These are phyloP conservation scores for Eueides isabella DNA, from an alignment of 1,140 invertebrate genomes.

Conservation along the genomic window DNA sequence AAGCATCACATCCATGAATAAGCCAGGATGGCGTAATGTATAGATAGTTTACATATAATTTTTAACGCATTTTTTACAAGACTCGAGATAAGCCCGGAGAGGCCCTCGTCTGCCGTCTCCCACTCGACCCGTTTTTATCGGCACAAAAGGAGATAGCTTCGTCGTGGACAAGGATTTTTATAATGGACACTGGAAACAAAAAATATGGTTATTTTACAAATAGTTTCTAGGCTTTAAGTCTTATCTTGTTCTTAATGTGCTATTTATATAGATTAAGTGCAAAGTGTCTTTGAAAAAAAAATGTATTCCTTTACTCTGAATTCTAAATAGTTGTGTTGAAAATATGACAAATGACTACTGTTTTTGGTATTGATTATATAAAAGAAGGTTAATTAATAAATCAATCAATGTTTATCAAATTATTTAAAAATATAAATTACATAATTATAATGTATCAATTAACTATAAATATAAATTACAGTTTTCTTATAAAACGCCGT, in stretches of 20 bases:
- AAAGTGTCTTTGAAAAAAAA: not conserved
- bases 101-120: not conserved
- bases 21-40: not conserved
- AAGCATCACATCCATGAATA: not conserved
- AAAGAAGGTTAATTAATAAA: no score
- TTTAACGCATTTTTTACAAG: constrained; percentile 12
- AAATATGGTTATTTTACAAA: not conserved
- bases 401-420: no score
- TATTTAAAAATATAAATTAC: no score
- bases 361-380: no score
- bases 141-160: constrained; percentile 10
- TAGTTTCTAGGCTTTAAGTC: not conserved
- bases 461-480: no score
- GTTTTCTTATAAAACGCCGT: no score
- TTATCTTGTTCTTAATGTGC: not conserved
- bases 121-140: constrained; percentile 1
- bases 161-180: constrained; percentile 10
- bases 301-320: no score
- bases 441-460: no score
- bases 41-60: constrained; percentile 2
- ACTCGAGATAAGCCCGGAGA: constrained; percentile 2
- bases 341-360: no score
- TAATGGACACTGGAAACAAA: constrained; percentile 2
- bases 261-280: not conserved
- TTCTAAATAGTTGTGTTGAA: no score